These are phyloP conservation scores for Sylvia borin DNA, from an alignment of 2,797 vertebrate genomes.

Conservation along the genomic window DNA sequence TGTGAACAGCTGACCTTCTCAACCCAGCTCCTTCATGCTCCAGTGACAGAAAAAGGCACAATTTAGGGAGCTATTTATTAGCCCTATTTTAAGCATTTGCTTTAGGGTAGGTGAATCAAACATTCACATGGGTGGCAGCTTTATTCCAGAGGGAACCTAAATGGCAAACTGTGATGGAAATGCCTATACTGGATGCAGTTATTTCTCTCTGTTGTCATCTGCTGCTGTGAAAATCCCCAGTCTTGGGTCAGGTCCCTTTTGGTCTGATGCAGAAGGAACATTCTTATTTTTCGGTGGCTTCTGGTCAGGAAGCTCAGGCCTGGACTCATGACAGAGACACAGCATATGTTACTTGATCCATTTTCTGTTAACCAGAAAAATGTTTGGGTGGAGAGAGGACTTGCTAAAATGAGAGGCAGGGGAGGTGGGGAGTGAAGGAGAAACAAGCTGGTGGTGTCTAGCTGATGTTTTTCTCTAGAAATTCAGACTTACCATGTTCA, in stretches of 20 bases:
- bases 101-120: slow-evolving; percentile 5
- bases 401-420: neutral
- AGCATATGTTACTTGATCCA: neutral
- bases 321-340: neutral
- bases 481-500: neutral
- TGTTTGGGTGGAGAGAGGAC: neutral
- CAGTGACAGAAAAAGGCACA: neutral
- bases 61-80: neutral
- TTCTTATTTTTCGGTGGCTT: neutral
- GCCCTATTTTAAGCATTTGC: slow-evolving; percentile 21
- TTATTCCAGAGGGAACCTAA: neutral
- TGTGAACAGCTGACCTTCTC: neutral
- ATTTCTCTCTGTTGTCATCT: neutral
- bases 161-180: neutral
- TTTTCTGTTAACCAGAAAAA: neutral
- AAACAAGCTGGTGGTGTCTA: neutral
- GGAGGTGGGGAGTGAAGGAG: neutral
- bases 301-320: neutral
- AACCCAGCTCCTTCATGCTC: neutral
- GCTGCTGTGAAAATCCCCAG: neutral
- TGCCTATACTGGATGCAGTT: neutral
- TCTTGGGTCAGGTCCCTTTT: neutral
- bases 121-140: neutral
- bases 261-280: neutral
- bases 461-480: neutral